Base-by-base conservation (phyloP, 2,113 vertebrate species). In the Abramis brama region DNA sequence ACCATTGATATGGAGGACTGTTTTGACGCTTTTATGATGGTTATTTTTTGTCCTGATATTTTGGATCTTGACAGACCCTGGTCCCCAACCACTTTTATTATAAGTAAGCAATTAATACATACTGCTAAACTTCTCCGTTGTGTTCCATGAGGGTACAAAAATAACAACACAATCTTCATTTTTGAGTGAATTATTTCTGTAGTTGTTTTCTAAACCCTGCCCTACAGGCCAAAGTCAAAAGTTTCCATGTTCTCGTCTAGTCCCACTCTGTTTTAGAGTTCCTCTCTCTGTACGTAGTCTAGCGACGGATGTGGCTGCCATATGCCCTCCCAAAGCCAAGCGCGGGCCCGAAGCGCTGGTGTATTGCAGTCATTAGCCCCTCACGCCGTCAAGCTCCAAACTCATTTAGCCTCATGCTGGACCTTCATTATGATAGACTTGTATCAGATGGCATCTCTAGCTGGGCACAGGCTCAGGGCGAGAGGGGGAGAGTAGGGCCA, bases 401-500 rank as follows among this genome's bases (percentile, higher is more conserved):
- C 95, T 97, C 96, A 97, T 98, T 99, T 97, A 97, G 97, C 97
- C 97, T 97, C 97, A 99, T 97, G 97, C 97, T 98, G 97, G 97
- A 99, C 98, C 96, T 97, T 96, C 97, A 98, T 99, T 98, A 99
- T 97, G 96, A 97, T 96, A 95, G 96, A 96, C 96, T 97, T 95
- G 96, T 95, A 97, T 98, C 97, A 98, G 97, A 98, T 97, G 97
- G 96, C 96, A 95, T 88, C 93, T 94, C 93, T 90, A 94, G 94
- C 96, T 95, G 94, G 96, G 96, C 94, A 93, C 93, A 85, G 90
- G 95, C 94, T 95, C 94, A 94, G 93, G 80, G 92, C 93, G 91
- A 95, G 92, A 94, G 91, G 91, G 93, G 91, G 93, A 92, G 93
- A 92, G 90, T 91, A 81, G 82, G 83, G 83, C 93, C 91, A 89